Conservation (phyloP, 2,113 vertebrate species). For the Oncorhynchus kisutch region DNA sequence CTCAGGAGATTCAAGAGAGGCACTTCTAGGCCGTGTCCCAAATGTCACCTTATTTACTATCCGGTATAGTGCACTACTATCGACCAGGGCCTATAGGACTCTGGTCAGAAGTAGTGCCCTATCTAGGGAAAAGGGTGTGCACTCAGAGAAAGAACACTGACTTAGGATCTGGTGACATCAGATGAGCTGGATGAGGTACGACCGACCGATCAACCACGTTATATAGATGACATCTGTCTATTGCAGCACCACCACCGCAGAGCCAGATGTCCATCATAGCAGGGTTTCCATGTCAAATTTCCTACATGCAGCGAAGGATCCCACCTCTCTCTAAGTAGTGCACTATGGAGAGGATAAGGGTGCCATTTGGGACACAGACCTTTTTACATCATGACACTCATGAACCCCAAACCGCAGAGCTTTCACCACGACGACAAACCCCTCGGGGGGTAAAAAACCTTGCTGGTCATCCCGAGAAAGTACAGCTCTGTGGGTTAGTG, state of each 20-base stretch:
- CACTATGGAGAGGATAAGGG: too few relatives aligned
- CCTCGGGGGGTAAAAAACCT: background rate
- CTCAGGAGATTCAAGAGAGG: background rate
- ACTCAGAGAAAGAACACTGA: too few relatives aligned
- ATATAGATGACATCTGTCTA: constrained; percentile 26
- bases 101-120: too few relatives aligned
- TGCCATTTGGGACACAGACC: too few relatives aligned
- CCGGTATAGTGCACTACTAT: background rate
- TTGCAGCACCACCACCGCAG: constrained; percentile 29
- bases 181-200: too few relatives aligned
- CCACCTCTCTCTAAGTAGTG: constrained; percentile 25
- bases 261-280: constrained; percentile 59
- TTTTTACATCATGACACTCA: background rate
- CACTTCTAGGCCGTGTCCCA: background rate
- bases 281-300: constrained; percentile 46
- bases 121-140: too few relatives aligned
- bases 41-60: too few relatives aligned
- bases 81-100: background rate
- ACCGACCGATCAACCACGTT: background rate
- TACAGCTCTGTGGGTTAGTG: constrained; percentile 28
- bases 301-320: constrained; percentile 18
- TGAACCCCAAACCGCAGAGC: background rate
- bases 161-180: too few relatives aligned
- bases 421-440: background rate
- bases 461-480: constrained; percentile 46